These are phyloP conservation scores for Proterorhinus semilunaris DNA, from an alignment of 2,113 vertebrate species.

Conservation along the genomic window DNA sequence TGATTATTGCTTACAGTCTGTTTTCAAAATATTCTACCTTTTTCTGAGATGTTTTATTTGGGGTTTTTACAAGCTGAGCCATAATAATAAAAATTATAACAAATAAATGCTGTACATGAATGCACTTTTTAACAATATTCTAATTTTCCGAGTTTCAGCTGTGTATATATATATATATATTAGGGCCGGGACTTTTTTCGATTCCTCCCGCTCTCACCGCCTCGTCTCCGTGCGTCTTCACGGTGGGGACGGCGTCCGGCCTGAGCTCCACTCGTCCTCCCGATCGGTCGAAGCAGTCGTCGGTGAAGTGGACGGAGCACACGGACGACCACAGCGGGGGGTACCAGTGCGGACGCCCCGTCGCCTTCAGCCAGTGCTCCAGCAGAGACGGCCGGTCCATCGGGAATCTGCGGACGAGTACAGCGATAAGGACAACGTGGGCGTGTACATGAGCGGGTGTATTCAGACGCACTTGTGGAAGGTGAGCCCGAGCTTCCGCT, in stretches of 20 bases:
- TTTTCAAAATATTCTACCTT: too few species aligned
- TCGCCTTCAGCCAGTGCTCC: constrained; percentile 59
- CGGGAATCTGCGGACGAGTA: constrained; percentile 56
- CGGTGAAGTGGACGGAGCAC: constrained; percentile 64
- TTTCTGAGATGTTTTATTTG: too few species aligned
- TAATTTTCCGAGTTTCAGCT: too few species aligned
- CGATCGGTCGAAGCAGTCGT: constrained; percentile 57
- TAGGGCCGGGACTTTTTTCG: too few species aligned
- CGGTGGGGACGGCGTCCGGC: constrained; percentile 55
- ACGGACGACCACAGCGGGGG: constrained; percentile 60
- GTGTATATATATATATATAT: too few species aligned
- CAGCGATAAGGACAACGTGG: too few species aligned
- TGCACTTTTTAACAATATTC: too few species aligned
- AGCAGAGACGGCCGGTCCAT: constrained; percentile 40
- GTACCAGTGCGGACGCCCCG: constrained; percentile 59
- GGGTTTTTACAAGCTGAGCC: too few species aligned
- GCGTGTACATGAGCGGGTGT: not conserved
- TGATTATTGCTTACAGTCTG: too few species aligned
- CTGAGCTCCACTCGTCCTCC: constrained; percentile 31
- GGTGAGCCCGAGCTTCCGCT: constrained; percentile 62
- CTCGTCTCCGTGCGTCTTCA: constrained; percentile 42
- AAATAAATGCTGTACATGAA: too few species aligned
- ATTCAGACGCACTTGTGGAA: constrained; percentile 56
- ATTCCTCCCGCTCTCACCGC: constrained; percentile 20
- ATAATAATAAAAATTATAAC: too few species aligned